Base-by-base conservation (phyloP, 2,113 vertebrate genomes). In the Lates calcarifer region DNA sequence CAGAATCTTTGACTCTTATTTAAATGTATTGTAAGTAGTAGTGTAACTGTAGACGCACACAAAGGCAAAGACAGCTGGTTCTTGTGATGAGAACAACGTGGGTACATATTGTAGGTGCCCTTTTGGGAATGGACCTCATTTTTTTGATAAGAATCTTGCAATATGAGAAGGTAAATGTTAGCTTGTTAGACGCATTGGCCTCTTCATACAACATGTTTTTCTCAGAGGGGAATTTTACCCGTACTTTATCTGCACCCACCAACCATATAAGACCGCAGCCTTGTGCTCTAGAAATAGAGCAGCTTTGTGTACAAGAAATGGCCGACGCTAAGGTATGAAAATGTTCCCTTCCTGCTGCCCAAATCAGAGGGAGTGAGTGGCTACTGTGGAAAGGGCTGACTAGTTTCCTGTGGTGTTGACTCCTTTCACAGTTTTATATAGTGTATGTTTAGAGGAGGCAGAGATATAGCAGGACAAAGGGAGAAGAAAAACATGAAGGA, bases 201-300 rank as follows among this genome's bases (percentile, higher is more conserved):
- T 86, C 47, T 67, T 82, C 63, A 43, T 51, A 45, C 55, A 39
- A 22, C 20, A 0, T 45, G 29, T 83, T 87, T 84, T 76, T 66
- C 53, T 77, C 53, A 8, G 1, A 41, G 62, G 39, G 77, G 76
- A 74, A 75, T 85, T 83, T 82, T 47, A 72, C 58, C 45, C 24
- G 6, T 4, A 31, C 33, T 74, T 90, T 79, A 81, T 84, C 72
- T 65, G 57, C 82, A 65, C 35, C 66, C 15, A 63, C 79, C 56
- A 64, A 37, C 83, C 62, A 20, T 43, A 71, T 80, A 74, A 88
- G 82, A 86, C 86, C 79, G 63, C 65, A 73, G 74, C 66, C 73
- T 71, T 87, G 76, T 86, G 78, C 28, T 3, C 63, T 64, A 49
- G 61, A 87, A 86, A 92, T 87, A 93, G 81, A 91, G 89, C 73